These are phyloP conservation scores for Aurelia sp. DNA, from an alignment of 30 jellyfish, hydroid and myxozoan genomes.

Conservation along the genomic window DNA sequence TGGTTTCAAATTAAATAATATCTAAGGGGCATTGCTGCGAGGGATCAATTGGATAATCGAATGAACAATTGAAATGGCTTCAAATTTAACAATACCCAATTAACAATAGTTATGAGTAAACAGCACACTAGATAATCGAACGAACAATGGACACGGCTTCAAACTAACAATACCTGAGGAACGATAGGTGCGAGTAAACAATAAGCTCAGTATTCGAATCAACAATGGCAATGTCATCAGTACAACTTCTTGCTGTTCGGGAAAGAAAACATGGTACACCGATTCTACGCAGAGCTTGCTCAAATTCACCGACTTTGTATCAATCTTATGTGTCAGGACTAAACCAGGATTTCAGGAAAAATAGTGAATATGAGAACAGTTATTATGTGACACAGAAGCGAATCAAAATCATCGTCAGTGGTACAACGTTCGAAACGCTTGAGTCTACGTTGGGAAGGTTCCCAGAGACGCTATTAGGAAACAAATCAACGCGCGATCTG, in stretches of 20 bases:
- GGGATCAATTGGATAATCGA: too few relatives aligned
- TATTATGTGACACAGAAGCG: conserved; percentile 20
- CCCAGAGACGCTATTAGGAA: conserved; percentile 93
- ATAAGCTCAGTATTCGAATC: too few relatives aligned
- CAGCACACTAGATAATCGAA: too few relatives aligned
- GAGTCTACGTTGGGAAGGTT: conserved; percentile 74
- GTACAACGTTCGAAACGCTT: conserved; percentile 82
- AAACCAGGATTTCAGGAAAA: not conserved
- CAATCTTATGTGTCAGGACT: not conserved
- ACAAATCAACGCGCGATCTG: conserved; percentile 40
- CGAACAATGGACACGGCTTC: too few relatives aligned
- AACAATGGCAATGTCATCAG: conserved; percentile 40
- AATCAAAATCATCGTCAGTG: conserved; percentile 74
- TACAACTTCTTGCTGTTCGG: conserved; percentile 35
- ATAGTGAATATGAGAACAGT: not conserved
- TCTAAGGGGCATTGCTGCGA: too few relatives aligned
- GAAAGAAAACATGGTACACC: conserved; percentile 30
- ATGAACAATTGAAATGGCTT: too few relatives aligned
- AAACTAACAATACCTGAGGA: too few relatives aligned
- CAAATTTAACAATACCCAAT: too few relatives aligned
- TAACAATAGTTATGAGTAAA: too few relatives aligned
- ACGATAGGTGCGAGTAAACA: too few relatives aligned
- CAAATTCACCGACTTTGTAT: conserved; percentile 24
- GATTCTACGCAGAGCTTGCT: conserved; percentile 29
- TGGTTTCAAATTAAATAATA: too few relatives aligned